These are phyloP conservation scores for Tipula helvola DNA, from an alignment of 2,888 invertebrate genomes.

Conservation along the genomic window DNA sequence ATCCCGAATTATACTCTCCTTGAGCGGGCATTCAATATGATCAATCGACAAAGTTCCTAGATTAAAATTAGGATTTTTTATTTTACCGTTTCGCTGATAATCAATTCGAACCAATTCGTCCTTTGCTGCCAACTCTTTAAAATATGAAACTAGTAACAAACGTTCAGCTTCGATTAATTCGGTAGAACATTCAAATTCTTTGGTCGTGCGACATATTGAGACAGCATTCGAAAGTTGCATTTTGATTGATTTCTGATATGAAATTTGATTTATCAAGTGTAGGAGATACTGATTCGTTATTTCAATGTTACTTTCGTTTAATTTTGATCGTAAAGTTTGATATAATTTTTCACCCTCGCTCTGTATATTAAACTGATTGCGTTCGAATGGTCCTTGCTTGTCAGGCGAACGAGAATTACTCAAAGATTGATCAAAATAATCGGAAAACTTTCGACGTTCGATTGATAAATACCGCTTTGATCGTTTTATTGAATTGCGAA, in stretches of 20 bases:
- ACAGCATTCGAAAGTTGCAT: conserved; percentile 37
- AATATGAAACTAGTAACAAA: conserved; percentile 32
- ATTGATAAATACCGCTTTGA: conserved; percentile 26
- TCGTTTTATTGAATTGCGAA: conserved; percentile 30
- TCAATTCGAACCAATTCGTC: conserved; percentile 14
- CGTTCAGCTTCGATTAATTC: conserved; percentile 42
- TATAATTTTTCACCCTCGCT: background rate
- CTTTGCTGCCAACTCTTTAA: conserved; percentile 19
- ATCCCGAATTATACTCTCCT: conserved; percentile 25
- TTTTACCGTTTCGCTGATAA: background rate
- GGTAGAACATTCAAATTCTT: conserved; percentile 35
- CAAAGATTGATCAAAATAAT: conserved; percentile 16
- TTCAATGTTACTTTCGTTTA: conserved; percentile 17
- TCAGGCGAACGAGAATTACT: conserved; percentile 9
- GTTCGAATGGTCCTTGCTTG: background rate
- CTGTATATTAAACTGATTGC: background rate
- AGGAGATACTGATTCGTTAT: conserved; percentile 23
- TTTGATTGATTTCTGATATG: conserved; percentile 22
- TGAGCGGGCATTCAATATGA: conserved; percentile 27
- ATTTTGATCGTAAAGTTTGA: background rate
- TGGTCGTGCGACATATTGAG: conserved; percentile 35
- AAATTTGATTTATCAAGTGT: conserved; percentile 15
- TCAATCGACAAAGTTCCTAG: conserved; percentile 22
- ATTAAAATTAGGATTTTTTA: conserved; percentile 8
- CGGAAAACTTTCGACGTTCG: conserved; percentile 25